Evolutionary conservation across 2,797 vertebrate species (phyloP), one percentile per base, ranked within the genome.

Genomic region (Gymnothorax javanicus): DNA sequence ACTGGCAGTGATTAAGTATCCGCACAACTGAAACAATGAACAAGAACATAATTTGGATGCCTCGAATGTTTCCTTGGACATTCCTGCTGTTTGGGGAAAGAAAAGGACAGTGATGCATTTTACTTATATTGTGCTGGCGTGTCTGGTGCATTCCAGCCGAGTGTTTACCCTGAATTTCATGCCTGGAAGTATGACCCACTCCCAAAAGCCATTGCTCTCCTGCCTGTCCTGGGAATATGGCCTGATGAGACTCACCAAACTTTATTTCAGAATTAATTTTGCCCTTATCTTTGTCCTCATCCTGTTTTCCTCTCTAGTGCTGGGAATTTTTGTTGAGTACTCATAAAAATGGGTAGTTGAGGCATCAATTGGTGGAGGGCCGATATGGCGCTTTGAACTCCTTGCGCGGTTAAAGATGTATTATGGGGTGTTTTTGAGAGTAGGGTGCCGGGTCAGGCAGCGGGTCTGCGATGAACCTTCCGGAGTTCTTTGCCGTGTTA

Each of bases 371-470:
- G 27, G 75, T n/a, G 8, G 50, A 12, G 27, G 73, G 11, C 73
- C 15, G 77, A 92, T 88, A 88, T 89, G 91, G 91, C 58, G 4
- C 64, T 67, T n/a, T 5, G 4, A 6, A 9, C 4, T 4, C 23
- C 23, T n/a, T 52, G 69, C 60, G 7, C 59, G 43, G 57, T 69
- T 52, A 27, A 9, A 23, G 15, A 12, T 6, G 20, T 6, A 0
- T 3, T 8, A 54, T 23, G 6, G 17, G 8, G 15, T 5, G 33
- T n/a, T n/a, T n/a, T n/a, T n/a, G n/a, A n/a, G n/a, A n/a, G n/a
- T 6, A 15, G 13, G 4, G 43, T 15, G 7, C 12, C 2, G 50
- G 54, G 52, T 27, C 12, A 0, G 54, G 11, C 54, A 13, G 23
- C 11, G 12, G 82, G 20, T 11, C 82, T 23, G 27, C 1, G 56